Conservation (phyloP, 2,797 vertebrate species). For the Etheostoma nigrum region DNA sequence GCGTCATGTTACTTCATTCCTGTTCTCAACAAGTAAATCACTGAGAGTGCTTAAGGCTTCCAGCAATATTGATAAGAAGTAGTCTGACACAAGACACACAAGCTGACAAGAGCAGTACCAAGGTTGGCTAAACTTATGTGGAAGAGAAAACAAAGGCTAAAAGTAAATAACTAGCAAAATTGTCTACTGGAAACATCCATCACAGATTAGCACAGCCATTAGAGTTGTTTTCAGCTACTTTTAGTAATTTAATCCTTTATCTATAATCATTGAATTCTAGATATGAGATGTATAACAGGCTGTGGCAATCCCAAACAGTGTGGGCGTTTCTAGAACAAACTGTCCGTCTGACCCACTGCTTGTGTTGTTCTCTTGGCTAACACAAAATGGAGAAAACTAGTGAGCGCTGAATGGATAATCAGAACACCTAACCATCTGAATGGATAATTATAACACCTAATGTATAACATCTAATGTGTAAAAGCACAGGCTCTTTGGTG, state of each 20-base stretch:
- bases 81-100: background rate
- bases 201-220: background rate
- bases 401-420: background rate
- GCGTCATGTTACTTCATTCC: no score
- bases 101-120: background rate
- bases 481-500: background rate
- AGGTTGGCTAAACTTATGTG: background rate
- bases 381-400: background rate
- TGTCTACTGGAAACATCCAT: background rate
- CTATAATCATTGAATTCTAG: no score
- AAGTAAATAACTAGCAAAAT: background rate
- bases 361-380: no score
- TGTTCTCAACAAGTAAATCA: no score
- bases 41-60: background rate
- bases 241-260: no score
- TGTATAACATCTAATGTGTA: background rate
- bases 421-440: background rate
- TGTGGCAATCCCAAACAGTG: no score
- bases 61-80: background rate
- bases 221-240: no score
- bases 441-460: background rate
- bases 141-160: background rate
- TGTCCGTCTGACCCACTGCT: no score
- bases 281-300: no score
- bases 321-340: no score